Conservation (phyloP, 2,888 invertebrate species). For the Achlya flavicornis region DNA sequence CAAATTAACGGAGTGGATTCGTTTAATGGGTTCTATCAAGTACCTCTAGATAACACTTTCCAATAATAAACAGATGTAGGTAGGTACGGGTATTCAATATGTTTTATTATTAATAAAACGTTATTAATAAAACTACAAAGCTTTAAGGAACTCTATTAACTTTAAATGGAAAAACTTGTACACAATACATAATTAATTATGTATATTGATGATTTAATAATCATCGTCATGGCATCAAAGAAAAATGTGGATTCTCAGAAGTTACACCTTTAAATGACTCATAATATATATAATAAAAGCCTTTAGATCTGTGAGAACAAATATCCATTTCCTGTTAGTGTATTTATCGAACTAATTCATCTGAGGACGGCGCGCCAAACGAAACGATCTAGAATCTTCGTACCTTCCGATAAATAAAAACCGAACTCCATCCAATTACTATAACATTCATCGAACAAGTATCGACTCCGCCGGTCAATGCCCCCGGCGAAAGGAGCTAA, state of each 20-base stretch:
- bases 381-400: not conserved
- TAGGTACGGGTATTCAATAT: not conserved
- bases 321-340: constrained; percentile 47
- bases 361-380: not conserved
- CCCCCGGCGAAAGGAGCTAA: constrained; percentile 68
- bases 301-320: constrained; percentile 20
- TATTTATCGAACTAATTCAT: not conserved
- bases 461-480: constrained; percentile 77
- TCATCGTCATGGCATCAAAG: not conserved
- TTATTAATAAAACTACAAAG: not conserved
- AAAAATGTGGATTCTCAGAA: constrained; percentile 6
- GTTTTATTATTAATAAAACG: no score
- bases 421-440: constrained; percentile 69
- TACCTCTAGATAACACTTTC: not conserved
- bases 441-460: constrained; percentile 70
- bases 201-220: constrained; percentile 5
- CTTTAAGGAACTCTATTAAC: not conserved
- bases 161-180: not conserved
- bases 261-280: not conserved
- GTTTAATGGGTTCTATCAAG: constrained; percentile 8
- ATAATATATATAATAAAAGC: not conserved
- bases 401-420: constrained; percentile 35
- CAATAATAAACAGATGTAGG: not conserved
- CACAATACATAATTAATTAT: not conserved
- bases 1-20: constrained; percentile 2